A percentile compares a stretch with the other conserved stretches of the same genome.
phyloP scores from a whole-genome alignment of 2,888 invertebrate species.

The Sipha maydis region DNA sequence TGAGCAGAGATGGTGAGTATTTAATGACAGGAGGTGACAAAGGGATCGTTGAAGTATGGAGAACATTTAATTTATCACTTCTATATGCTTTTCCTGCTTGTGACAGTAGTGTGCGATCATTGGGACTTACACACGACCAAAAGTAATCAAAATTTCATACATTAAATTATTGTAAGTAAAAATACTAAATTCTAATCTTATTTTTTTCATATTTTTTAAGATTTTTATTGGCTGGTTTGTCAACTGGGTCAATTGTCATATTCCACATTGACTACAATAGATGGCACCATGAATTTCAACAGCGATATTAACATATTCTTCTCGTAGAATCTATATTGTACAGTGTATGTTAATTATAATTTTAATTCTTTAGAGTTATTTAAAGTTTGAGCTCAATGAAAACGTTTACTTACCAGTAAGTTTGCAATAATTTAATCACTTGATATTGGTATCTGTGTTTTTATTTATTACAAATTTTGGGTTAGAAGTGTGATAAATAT shows the following conservation, averaged over 20 bases:
- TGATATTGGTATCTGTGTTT: background rate
- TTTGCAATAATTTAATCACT: constrained; percentile 28
- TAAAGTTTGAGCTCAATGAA: constrained; percentile 52
- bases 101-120: constrained; percentile 91
- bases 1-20: constrained; percentile 98
- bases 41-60: constrained; percentile 98
- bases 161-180: background rate
- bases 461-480: background rate
- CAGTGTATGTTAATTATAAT: constrained; percentile 20
- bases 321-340: background rate
- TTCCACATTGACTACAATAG: constrained; percentile 99
- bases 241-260: constrained; percentile 97
- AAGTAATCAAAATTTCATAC: constrained; percentile 76
- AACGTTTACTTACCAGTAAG: background rate
- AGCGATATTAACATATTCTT: constrained; percentile 78
- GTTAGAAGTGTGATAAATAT: background rate
- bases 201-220: constrained; percentile 71
- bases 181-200: background rate
- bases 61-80: constrained; percentile 95
- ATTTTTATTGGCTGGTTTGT: constrained; percentile 94
- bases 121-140: constrained; percentile 98
- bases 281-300: constrained; percentile 97
- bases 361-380: background rate
- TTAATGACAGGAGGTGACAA: constrained; percentile 96
- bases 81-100: constrained; percentile 98